phyloP scores from a whole-genome alignment of 2,113 vertebrate genomes.

The Phyllostomus discolor region DNA sequence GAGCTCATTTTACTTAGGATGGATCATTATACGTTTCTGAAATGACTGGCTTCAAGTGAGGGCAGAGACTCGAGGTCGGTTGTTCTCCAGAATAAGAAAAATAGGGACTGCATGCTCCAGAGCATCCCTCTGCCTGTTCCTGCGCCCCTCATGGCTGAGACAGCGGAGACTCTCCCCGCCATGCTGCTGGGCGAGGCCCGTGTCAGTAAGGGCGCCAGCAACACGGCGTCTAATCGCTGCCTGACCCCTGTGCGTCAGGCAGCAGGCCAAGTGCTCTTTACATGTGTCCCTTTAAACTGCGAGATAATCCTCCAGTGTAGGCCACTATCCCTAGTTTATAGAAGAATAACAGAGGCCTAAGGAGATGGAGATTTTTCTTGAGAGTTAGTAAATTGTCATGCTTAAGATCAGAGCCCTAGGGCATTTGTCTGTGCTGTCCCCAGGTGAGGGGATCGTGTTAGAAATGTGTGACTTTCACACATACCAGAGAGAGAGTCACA shows the following conservation, averaged over 20 bases:
- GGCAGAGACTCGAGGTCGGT: neutral
- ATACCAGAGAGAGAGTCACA: neutral
- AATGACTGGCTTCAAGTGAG: neutral
- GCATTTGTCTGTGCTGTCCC: neutral
- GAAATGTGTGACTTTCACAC: neutral
- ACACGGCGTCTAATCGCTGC: neutral
- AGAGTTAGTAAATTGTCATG: neutral
- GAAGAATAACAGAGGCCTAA: neutral
- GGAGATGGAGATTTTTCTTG: neutral
- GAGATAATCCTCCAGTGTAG: neutral
- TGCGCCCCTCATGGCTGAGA: neutral
- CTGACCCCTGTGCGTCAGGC: neutral
- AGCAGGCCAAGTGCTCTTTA: neutral
- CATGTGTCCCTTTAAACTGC: neutral
- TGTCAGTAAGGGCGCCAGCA: neutral
- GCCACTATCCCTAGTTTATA: neutral
- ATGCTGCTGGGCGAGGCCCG: neutral
- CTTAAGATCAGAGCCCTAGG: neutral
- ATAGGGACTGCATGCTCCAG: neutral
- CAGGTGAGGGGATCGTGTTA: neutral
- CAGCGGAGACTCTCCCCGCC: fast-evolving
- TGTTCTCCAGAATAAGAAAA: neutral
- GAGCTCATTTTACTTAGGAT: neutral
- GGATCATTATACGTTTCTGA: neutral
- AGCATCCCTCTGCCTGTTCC: neutral